Evolutionary conservation across 1,140 invertebrate genomes (phyloP).

Genomic region (Temnothorax curvispinosus): DNA sequence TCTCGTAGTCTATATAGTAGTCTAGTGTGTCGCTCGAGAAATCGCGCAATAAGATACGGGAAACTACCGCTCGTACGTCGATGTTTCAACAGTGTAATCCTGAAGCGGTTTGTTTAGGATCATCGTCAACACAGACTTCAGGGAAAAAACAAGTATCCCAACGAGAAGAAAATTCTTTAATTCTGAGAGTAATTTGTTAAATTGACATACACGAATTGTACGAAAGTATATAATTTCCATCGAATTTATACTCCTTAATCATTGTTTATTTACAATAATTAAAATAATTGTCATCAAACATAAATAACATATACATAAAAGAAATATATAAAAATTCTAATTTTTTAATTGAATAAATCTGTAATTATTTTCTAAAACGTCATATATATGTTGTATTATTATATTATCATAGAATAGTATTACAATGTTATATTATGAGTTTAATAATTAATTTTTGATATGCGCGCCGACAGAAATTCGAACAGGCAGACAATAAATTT

Average conservation of each 20-base stretch:
- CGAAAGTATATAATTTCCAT: not conserved
- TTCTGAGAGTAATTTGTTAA: not conserved
- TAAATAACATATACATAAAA: not conserved
- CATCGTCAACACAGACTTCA: not conserved
- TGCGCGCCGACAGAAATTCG: not conserved
- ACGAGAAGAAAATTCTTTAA: not conserved
- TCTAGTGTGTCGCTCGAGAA: not conserved
- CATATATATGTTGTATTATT: not conserved
- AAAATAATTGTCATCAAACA: not conserved
- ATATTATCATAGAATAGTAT: not conserved
- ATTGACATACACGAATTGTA: not conserved
- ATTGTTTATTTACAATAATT: not conserved
- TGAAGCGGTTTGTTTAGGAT: not conserved
- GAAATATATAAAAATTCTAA: not conserved
- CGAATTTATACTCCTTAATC: not conserved
- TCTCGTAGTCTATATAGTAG: no score
- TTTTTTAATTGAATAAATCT: not conserved
- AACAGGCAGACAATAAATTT: conserved; percentile 26
- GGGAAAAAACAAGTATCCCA: not conserved
- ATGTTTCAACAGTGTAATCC: conserved; percentile 25
- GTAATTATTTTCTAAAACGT: not conserved
- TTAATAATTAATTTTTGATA: not conserved
- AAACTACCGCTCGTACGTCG: not conserved
- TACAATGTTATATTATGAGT: not conserved
- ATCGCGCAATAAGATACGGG: conserved; percentile 32